Evolutionary conservation across 2,113 vertebrate species (phyloP).

Genomic region (Odobenus rosmarus): DNA sequence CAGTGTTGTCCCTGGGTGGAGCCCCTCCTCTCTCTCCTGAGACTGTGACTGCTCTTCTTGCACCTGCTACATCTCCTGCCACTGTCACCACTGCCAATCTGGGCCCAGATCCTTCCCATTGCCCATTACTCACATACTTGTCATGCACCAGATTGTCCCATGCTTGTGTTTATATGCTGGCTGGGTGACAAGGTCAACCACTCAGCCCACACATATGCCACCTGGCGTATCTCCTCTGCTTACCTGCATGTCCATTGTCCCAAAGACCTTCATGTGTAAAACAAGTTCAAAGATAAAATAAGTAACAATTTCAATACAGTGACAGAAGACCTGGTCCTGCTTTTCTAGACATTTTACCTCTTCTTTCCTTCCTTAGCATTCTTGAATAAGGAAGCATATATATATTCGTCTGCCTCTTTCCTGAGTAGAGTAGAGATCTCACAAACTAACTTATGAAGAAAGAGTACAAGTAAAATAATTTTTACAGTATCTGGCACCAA

Average conservation of each 20-base stretch:
- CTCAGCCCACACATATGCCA: not conserved
- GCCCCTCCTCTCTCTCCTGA: not conserved
- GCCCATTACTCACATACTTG: not conserved
- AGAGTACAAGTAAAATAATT: too few species aligned
- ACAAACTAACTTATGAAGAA: not conserved
- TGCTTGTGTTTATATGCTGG: not conserved
- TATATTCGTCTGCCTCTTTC: not conserved
- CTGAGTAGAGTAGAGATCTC: not conserved
- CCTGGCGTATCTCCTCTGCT: not conserved
- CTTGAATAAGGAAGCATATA: not conserved
- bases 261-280: not conserved
- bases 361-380: not conserved
- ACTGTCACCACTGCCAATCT: too few species aligned
- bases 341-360: not conserved
- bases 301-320: not conserved
- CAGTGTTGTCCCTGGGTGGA: too few species aligned
- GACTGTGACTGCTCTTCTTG: too few species aligned
- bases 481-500: not conserved
- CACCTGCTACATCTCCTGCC: too few species aligned
- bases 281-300: not conserved
- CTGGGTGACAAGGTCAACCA: not conserved
- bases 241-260: not conserved
- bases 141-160: not conserved
- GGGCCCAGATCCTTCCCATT: too few species aligned
- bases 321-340: not conserved